Evolutionary conservation across 35 echinoderm and acorn worm species (phyloP).

Genomic region (Ophiothrix spiculata): DNA sequence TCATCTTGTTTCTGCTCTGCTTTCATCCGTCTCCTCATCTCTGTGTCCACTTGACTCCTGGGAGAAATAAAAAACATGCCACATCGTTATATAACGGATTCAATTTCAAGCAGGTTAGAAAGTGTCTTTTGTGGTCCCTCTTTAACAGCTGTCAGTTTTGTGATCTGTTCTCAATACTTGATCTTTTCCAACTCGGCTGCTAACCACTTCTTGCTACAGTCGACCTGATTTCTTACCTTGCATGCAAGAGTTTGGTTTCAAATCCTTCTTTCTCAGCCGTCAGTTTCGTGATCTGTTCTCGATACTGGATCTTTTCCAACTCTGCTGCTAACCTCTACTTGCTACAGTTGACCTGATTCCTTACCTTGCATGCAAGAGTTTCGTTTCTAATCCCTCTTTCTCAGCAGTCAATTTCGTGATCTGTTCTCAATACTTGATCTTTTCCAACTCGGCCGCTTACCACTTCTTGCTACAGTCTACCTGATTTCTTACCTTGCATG

Average conservation of each 20-base stretch:
- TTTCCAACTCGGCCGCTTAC: constrained; percentile 62
- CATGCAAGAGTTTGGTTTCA: constrained; percentile 84
- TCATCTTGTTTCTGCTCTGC: constrained; percentile 78
- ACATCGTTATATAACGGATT: no score
- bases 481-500: constrained; percentile 92
- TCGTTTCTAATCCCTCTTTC: constrained; percentile 64
- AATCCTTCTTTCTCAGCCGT: constrained; percentile 72
- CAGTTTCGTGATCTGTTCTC: constrained; percentile 50
- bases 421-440: constrained; percentile 12
- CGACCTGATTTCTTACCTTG: constrained; percentile 90
- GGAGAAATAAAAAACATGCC: no score
- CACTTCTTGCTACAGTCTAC: constrained; percentile 76
- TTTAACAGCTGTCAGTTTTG: constrained; percentile 67
- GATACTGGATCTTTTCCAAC: constrained; percentile 31
- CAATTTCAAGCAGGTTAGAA: no score
- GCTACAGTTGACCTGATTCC: constrained; percentile 79
- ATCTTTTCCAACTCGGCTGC: constrained; percentile 53
- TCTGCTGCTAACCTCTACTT: constrained; percentile 70
- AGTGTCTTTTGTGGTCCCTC: no score
- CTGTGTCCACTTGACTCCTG: constrained; percentile 92
- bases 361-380: constrained; percentile 95
- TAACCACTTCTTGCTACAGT: constrained; percentile 78
- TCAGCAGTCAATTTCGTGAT: constrained; percentile 68
- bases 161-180: constrained; percentile 13
- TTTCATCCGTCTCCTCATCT: constrained; percentile 88